phyloP scores from a whole-genome alignment of 2,797 vertebrate species.

The Liasis olivaceus region DNA sequence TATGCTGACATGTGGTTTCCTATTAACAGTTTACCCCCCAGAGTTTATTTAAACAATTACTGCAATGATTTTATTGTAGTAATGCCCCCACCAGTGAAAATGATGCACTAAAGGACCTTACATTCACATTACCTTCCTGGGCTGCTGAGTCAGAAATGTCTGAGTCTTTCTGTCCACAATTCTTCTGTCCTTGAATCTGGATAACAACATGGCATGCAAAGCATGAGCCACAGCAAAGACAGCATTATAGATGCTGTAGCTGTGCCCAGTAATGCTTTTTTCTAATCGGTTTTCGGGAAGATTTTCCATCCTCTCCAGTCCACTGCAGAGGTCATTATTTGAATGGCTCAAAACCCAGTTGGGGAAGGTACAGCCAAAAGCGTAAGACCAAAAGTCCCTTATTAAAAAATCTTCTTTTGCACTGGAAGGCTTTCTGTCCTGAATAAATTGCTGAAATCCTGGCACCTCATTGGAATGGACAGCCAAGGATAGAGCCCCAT shows the following conservation, averaged over 20 bases:
- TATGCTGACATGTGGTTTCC: not conserved
- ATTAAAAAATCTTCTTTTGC: slow-evolving; percentile 4
- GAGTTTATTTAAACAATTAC: not conserved
- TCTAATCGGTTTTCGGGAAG: not conserved
- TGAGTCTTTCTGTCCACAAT: not conserved
- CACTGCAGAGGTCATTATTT: not conserved
- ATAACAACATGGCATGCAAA: not conserved
- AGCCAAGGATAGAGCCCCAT: slow-evolving; percentile 2
- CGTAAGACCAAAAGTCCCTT: not conserved
- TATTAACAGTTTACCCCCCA: not conserved
- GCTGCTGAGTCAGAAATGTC: not conserved
- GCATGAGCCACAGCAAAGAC: not conserved
- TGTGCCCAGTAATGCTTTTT: not conserved
- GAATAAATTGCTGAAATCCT: not conserved
- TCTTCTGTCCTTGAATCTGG: not conserved
- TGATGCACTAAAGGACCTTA: not conserved
- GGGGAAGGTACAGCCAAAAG: not conserved
- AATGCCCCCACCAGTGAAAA: not conserved
- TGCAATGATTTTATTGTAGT: not conserved
- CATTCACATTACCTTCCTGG: not conserved
- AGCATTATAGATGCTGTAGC: not conserved
- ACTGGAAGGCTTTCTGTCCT: not conserved
- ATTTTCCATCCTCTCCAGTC: not conserved
- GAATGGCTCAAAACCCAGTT: not conserved
- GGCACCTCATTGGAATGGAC: not conserved